These are phyloP conservation scores for Macquaria australasica DNA, from an alignment of 2,113 vertebrate genomes.

Conservation along the genomic window DNA sequence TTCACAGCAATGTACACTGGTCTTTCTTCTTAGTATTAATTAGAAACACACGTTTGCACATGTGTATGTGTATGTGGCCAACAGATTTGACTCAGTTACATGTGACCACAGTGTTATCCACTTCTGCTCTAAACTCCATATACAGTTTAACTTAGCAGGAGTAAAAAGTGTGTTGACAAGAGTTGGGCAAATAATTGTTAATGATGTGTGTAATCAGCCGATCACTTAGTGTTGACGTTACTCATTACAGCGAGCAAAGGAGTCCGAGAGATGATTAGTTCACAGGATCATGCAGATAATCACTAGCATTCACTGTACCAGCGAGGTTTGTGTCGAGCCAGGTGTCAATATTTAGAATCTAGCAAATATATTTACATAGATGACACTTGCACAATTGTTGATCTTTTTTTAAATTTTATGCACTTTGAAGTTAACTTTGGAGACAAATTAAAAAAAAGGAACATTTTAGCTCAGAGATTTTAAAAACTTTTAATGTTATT, in stretches of 20 bases:
- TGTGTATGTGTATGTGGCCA: too few species aligned
- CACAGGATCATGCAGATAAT: slow-evolving; percentile 41
- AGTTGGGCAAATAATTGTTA: slow-evolving; percentile 49
- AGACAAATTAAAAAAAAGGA: too few species aligned
- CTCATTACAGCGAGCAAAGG: slow-evolving; percentile 44
- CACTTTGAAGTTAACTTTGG: background rate
- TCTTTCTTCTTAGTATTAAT: background rate
- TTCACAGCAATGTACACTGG: fast-evolving
- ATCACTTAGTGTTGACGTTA: slow-evolving; percentile 50
- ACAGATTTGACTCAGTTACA: too few species aligned
- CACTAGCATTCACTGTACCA: background rate
- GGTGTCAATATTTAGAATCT: background rate
- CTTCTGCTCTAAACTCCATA: background rate
- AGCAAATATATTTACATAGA: background rate
- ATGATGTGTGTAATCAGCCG: slow-evolving; percentile 61
- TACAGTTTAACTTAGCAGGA: slow-evolving; percentile 1
- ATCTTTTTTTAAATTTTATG: background rate
- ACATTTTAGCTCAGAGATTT: too few species aligned
- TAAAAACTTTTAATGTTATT: too few species aligned
- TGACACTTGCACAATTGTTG: too few species aligned
- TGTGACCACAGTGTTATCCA: background rate
- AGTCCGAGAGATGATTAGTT: slow-evolving; percentile 39
- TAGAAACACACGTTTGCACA: background rate
- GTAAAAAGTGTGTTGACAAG: slow-evolving; percentile 27
- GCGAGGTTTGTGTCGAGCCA: background rate